Evolutionary conservation across 2,888 invertebrate genomes (phyloP).

Genomic region (Amiota communis): DNA sequence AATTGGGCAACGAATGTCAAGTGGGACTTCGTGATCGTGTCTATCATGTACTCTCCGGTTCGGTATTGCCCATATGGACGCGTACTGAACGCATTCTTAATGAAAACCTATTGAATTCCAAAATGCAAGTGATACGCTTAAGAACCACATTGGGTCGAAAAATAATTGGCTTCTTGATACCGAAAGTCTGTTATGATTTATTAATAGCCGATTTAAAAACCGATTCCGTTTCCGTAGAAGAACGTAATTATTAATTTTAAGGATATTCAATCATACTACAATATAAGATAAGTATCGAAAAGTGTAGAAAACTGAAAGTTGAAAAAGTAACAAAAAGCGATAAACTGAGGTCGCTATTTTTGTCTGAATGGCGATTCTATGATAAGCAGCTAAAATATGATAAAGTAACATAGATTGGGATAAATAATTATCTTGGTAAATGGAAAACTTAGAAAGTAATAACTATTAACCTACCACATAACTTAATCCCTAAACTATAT

Average conservation of each 20-base stretch:
- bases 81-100: constrained; percentile 91
- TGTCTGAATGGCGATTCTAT: neutral
- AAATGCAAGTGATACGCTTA: constrained; percentile 97
- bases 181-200: constrained; percentile 87
- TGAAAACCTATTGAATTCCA: constrained; percentile 82
- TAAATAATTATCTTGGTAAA: too few species aligned
- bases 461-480: too few species aligned
- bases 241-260: constrained; percentile 69
- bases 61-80: constrained; percentile 97
- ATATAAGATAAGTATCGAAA: neutral
- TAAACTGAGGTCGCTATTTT: neutral
- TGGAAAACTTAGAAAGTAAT: too few species aligned
- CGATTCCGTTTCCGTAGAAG: constrained; percentile 86
- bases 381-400: too few species aligned
- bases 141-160: constrained; percentile 88
- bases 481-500: too few species aligned
- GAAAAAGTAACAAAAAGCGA: too few species aligned
- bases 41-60: constrained; percentile 95
- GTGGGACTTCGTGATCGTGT: constrained; percentile 91
- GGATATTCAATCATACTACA: neutral
- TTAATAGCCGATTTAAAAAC: constrained; percentile 83
- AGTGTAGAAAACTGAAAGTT: too few species aligned
- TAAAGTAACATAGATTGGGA: too few species aligned
- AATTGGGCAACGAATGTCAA: constrained; percentile 88
- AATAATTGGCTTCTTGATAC: constrained; percentile 94